Evolutionary conservation across 2,797 vertebrate species (phyloP).

Genomic region (Gadopsis bispinosus): DNA sequence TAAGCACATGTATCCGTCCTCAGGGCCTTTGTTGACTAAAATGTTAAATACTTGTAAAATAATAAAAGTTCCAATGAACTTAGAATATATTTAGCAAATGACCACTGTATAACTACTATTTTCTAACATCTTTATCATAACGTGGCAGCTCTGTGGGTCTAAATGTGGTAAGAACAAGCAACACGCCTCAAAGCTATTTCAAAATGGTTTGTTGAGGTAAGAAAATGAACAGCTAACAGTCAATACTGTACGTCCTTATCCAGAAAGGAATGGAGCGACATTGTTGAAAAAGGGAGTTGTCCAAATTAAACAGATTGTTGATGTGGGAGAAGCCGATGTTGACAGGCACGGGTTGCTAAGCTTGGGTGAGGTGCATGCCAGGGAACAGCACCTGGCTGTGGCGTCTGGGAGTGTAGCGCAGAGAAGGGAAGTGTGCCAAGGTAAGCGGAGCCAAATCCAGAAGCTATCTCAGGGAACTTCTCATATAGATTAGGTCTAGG

Average conservation of each 20-base stretch:
- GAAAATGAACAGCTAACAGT: background rate
- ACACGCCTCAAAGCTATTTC: background rate
- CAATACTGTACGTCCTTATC: constrained; percentile 29
- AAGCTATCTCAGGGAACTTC: no score
- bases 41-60: background rate
- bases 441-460: no score
- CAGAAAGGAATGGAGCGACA: constrained; percentile 17
- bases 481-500: no score
- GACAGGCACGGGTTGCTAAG: constrained; percentile 31
- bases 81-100: background rate
- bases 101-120: background rate
- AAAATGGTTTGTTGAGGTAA: background rate
- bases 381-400: constrained; percentile 3
- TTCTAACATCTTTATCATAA: background rate
- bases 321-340: constrained; percentile 23
- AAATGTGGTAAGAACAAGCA: background rate
- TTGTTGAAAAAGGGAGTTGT: constrained; percentile 71
- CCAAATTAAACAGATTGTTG: constrained; percentile 17
- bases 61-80: background rate
- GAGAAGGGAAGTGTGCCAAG: background rate
- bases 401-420: constrained; percentile 13
- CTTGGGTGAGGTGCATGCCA: constrained; percentile 22
- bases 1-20: background rate
- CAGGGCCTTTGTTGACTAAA: background rate
- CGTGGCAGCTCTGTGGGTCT: background rate